phyloP scores from a whole-genome alignment of 2,113 vertebrate genomes.

The Nanorana parkeri region DNA sequence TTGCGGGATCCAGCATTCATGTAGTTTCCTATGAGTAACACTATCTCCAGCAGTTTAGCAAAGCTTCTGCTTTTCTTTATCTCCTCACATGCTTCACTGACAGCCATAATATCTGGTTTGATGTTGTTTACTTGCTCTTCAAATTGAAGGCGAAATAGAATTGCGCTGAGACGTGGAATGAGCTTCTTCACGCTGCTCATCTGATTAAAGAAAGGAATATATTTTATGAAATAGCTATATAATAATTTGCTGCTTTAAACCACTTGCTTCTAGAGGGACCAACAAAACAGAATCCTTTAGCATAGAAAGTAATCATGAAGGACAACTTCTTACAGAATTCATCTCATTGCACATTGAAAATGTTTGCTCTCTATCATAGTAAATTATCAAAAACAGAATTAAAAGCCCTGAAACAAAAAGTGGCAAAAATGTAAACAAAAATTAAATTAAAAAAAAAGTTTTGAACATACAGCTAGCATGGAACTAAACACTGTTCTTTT shows the following conservation, averaged over 20 bases:
- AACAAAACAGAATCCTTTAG: conserved; percentile 14
- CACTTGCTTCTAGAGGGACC: conserved; percentile 1
- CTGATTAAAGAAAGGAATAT: conserved; percentile 77
- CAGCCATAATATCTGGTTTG: conserved; percentile 93
- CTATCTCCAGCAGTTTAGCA: conserved; percentile 89
- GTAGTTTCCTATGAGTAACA: conserved; percentile 95
- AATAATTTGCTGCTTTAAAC: conserved; percentile 53
- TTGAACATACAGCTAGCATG: too few species aligned
- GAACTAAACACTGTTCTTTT: too few species aligned
- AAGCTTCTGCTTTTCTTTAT: conserved; percentile 91
- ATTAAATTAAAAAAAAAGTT: not conserved
- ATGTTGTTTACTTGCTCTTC: conserved; percentile 95
- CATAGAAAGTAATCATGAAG: conserved; percentile 27
- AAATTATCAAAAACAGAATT: not conserved
- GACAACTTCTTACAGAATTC: conserved; percentile 11
- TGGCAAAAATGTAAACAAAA: not conserved
- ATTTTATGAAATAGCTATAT: conserved; percentile 71
- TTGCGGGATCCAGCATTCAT: conserved; percentile 97
- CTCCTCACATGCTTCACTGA: conserved; percentile 91
- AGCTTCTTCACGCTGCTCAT: conserved; percentile 94
- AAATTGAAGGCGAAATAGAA: conserved; percentile 97
- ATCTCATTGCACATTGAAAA: conserved; percentile 27
- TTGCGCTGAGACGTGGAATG: conserved; percentile 88
- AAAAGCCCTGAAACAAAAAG: not conserved
- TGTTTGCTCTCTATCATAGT: conserved; percentile 21